Evolutionary conservation across 1,140 invertebrate species (phyloP), one percentile per base, ranked within the genome.

Genomic region (Bombus consobrinus): DNA sequence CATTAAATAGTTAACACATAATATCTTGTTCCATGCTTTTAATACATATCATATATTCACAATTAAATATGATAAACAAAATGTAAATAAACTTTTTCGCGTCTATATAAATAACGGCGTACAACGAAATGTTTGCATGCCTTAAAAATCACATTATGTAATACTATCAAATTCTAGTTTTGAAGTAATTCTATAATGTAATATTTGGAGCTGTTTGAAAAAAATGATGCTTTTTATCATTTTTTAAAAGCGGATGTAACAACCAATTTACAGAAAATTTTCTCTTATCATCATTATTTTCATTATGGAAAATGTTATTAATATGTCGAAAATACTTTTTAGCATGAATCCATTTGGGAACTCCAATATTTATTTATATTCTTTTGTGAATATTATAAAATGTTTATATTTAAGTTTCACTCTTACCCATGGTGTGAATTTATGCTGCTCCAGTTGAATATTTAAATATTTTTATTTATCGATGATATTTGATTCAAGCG

Each of bases 1-100:
- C 15, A 81, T 82, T 86, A 75, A 86, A 82, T 81, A 85, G 6
- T 39, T 82, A 59, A n/a, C 34, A 72, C 8, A 73, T 64, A 79
- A 64, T 72, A 47, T 64, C 37, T 73, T 59, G 72, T 28, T 68
- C 18, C 68, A 43, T 53, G 12, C 62, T 9, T 22, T 59, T 78
- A 37, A 75, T 86, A 66, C 34, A 68, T 47, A 57, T 81, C 47
- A 69, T 69, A 59, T 75, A 86, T 86, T 76, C 76, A 75, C 72
- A 82, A 37, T 80, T 85, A 85, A 64, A 85, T 59, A 59, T 13
- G 76, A 62, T 73, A 73, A 53, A 41, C 59, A 47, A 80, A 85
- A 73, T 41, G 28, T 71, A 77, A 72, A 73, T 41, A 73, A 73
- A 73, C 9, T 43, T 59, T 39, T 39, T 37, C 25, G 12, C 34